Percentiles rank a stretch among this genome's conserved stretches.
Evolutionary conservation across 2,797 vertebrate species (phyloP).

Genomic region (Kryptolebias ocellatus): DNA sequence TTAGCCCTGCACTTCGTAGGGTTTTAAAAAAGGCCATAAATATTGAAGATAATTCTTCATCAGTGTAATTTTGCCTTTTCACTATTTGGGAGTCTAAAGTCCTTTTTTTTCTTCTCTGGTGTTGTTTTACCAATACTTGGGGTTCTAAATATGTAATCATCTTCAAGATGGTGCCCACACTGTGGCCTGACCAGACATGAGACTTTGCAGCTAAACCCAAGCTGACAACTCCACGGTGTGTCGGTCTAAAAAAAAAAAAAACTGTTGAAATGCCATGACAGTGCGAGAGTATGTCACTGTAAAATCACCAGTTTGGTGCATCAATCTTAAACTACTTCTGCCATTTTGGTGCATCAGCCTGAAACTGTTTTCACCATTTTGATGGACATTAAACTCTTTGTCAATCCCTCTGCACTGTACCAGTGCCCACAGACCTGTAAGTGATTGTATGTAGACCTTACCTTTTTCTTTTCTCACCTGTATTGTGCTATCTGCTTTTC

Average conservation of each 20-base stretch:
- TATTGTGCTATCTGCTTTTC: slow-evolving; percentile 88
- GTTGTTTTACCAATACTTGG: slow-evolving; percentile 46
- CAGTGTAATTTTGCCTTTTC: slow-evolving; percentile 67
- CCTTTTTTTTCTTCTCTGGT: slow-evolving; percentile 47
- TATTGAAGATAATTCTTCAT: slow-evolving; percentile 67
- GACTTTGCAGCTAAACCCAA: slow-evolving; percentile 53
- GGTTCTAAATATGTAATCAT: slow-evolving; percentile 57
- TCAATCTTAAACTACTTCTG: slow-evolving; percentile 62
- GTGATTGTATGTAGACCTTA: slow-evolving; percentile 92
- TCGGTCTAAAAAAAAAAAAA: slow-evolving; percentile 55
- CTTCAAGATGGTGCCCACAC: slow-evolving; percentile 52
- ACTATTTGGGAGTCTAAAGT: slow-evolving; percentile 32
- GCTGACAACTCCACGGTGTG: slow-evolving; percentile 48
- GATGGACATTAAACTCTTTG: slow-evolving; percentile 88
- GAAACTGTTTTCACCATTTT: slow-evolving; percentile 73
- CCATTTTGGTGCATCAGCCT: slow-evolving; percentile 71
- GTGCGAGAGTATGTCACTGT: slow-evolving; percentile 62
- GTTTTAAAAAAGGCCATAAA: slow-evolving; percentile 61
- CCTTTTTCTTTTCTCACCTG: slow-evolving; percentile 85
- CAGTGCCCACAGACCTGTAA: slow-evolving; percentile 93
- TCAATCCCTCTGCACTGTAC: slow-evolving; percentile 91
- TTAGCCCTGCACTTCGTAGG: slow-evolving; percentile 48
- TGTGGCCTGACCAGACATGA: slow-evolving; percentile 56
- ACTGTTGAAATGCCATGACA: slow-evolving; percentile 59
- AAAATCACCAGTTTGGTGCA: slow-evolving; percentile 55